Evolutionary conservation across 2,797 vertebrate genomes (phyloP).

Genomic region (Bradypodion pumilum): DNA sequence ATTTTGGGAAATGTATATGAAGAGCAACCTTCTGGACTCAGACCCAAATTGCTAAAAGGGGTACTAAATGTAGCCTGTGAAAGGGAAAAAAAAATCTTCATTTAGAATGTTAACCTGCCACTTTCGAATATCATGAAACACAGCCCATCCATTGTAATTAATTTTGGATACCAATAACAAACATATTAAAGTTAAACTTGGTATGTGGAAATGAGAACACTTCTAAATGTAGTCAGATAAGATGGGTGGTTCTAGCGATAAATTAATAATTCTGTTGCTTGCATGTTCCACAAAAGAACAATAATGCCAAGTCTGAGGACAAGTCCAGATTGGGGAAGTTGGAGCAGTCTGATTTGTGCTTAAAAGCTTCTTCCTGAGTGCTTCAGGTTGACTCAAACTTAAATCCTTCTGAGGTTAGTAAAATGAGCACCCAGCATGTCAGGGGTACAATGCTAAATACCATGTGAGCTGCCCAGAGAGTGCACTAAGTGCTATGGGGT

Average conservation of each 20-base stretch:
- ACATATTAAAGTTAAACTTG: constrained; percentile 14
- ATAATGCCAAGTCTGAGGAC: background rate
- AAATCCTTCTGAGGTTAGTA: no score
- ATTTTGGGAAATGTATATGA: constrained; percentile 92
- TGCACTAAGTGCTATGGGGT: no score
- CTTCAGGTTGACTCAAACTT: no score
- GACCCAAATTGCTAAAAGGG: constrained; percentile 88
- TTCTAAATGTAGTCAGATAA: background rate
- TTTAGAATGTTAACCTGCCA: background rate
- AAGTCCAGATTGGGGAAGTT: no score
- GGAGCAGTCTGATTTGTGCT: no score
- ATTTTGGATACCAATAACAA: background rate
- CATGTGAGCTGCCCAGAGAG: no score
- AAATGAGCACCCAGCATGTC: no score
- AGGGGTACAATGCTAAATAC: no score
- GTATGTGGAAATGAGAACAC: background rate
- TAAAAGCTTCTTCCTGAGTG: no score
- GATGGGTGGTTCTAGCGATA: no score
- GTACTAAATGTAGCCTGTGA: constrained; percentile 89
- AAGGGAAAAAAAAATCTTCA: background rate
- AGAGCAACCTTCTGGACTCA: constrained; percentile 91
- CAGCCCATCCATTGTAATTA: background rate
- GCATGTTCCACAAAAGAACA: background rate
- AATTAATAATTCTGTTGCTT: background rate
- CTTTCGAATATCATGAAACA: background rate